Conservation (phyloP, 2,113 vertebrate genomes). For the Crocuta crocuta region DNA sequence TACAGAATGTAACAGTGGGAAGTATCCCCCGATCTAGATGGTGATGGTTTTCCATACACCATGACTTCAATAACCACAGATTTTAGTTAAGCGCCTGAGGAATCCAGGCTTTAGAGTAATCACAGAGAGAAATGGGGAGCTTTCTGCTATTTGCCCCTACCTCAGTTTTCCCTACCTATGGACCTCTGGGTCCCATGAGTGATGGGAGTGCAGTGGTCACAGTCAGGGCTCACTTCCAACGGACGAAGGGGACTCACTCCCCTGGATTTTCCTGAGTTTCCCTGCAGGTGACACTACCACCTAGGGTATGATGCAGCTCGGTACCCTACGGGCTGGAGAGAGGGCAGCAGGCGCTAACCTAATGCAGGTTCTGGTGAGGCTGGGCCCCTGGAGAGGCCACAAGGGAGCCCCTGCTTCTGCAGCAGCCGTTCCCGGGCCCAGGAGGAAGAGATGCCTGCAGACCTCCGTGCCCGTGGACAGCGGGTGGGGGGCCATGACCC, state of each 20-base stretch:
- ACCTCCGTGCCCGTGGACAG: no score
- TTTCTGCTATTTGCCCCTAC: background rate
- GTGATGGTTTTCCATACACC: background rate
- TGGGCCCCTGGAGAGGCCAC: no score
- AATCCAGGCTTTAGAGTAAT: no score
- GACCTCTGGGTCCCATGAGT: background rate
- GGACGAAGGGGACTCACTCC: no score
- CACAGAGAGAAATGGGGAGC: background rate
- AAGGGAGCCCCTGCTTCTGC: no score
- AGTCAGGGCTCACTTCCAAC: background rate
- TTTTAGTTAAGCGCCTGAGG: background rate
- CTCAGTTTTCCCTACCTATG: background rate
- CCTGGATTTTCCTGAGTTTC: no score
- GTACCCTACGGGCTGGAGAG: no score
- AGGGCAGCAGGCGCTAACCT: no score
- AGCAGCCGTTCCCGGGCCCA: no score
- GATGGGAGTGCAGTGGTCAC: background rate
- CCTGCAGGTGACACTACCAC: no score
- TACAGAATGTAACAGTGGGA: background rate
- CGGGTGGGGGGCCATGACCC: accelerated
- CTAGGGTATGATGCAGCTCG: accelerated
- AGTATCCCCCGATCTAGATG: background rate
- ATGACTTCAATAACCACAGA: background rate
- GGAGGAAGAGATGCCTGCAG: no score
- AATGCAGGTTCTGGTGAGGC: no score